phyloP scores from a whole-genome alignment of 2,113 vertebrate genomes.

The Chlamydotis undulata region DNA sequence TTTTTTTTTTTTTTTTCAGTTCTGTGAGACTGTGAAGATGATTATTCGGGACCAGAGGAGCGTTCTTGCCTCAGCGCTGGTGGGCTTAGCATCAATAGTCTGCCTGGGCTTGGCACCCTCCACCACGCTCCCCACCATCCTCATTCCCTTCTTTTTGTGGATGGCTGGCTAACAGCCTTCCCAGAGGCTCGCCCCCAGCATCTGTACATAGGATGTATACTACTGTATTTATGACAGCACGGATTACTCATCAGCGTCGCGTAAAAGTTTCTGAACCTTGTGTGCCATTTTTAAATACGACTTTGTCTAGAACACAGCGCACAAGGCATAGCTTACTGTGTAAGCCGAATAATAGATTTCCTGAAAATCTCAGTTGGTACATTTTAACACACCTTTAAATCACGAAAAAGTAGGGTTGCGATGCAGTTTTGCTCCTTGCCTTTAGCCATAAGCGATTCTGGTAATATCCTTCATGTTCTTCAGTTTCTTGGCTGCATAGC shows the following conservation, averaged over 20 bases:
- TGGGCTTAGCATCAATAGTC: constrained; percentile 83
- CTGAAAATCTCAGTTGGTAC: constrained; percentile 52
- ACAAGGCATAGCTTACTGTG: constrained; percentile 72
- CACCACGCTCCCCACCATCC: constrained; percentile 85
- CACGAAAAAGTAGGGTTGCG: not conserved
- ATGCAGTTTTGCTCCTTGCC: constrained; percentile 27
- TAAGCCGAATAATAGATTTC: constrained; percentile 72
- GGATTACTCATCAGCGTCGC: not conserved
- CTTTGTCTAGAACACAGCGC: constrained; percentile 6
- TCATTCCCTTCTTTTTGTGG: constrained; percentile 90
- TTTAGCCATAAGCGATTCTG: not conserved
- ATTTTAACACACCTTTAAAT: not conserved
- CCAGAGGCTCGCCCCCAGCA: accelerated
- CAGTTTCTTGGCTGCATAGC: not conserved
- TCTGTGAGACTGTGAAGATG: constrained; percentile 88
- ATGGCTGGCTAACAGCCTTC: constrained; percentile 84
- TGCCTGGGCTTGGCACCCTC: constrained; percentile 84
- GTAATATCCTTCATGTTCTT: not conserved
- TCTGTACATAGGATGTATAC: constrained; percentile 56
- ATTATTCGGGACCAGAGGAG: constrained; percentile 92
- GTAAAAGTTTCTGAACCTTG: constrained; percentile 41
- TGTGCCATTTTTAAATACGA: constrained; percentile 23
- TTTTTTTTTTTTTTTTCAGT: constrained; percentile 63
- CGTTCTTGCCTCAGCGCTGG: constrained; percentile 76
- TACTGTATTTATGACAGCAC: constrained; percentile 72